Evolutionary conservation across 2,113 vertebrate species (phyloP).

Genomic region (Opisthocomus hoazin): DNA sequence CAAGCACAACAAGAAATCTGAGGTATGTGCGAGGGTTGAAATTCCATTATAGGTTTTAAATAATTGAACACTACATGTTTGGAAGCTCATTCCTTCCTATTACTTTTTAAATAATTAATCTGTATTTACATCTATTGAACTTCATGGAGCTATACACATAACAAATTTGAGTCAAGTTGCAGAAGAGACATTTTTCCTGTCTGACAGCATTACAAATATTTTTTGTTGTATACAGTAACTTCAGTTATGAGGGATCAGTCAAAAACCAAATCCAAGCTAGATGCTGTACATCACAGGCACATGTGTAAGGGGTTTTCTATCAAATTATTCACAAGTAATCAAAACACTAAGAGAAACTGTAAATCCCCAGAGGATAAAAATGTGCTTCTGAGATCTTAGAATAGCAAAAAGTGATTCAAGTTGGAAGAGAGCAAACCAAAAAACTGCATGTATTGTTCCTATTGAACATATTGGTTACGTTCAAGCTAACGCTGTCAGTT

Average conservation of each 20-base stretch:
- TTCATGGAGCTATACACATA: constrained; percentile 60
- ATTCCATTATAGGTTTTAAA: constrained; percentile 79
- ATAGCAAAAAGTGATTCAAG: constrained; percentile 5
- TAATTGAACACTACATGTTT: constrained; percentile 78
- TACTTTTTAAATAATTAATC: constrained; percentile 82
- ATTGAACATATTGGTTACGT: neutral
- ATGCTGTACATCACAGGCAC: neutral
- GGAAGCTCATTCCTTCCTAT: constrained; percentile 74
- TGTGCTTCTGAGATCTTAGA: constrained; percentile 6
- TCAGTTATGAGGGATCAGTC: constrained; percentile 14
- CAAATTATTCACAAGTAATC: constrained; percentile 36
- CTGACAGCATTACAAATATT: constrained; percentile 44
- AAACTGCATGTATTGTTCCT: neutral
- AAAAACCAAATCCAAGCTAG: constrained; percentile 32
- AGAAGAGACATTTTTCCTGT: constrained; percentile 35
- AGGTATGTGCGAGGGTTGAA: constrained; percentile 58
- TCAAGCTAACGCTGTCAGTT: neutral
- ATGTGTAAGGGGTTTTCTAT: neutral
- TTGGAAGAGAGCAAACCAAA: neutral
- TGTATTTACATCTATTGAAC: constrained; percentile 75
- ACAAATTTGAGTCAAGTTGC: constrained; percentile 56
- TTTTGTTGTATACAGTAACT: constrained; percentile 32
- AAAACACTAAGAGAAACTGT: constrained; percentile 35
- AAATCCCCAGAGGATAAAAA: constrained; percentile 45
- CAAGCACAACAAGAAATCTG: constrained; percentile 24